Evolutionary conservation across 2,797 vertebrate species (phyloP), one percentile per base, ranked within the genome.

Genomic region (Galagoides demidoff): DNA sequence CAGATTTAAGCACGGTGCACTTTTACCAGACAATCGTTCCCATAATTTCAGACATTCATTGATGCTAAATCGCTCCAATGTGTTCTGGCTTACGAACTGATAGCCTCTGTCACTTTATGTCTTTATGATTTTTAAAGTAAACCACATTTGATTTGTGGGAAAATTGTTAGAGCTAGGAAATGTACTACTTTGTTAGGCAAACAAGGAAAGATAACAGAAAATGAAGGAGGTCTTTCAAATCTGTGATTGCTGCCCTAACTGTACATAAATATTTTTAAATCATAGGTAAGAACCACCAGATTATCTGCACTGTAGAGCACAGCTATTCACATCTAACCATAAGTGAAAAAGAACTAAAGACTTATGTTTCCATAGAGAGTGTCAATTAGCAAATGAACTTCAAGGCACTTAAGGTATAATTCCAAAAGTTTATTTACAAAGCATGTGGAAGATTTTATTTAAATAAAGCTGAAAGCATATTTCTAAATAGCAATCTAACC

Each of bases 1-100:
- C 96, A 97, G 96, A 97, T 89, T 90, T 97, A 95, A 98, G 89
- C 91, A 73, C 83, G 45, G 90, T 92, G 73, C 73, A 12, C 81
- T 96, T 78, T 22, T 97, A 95, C 34, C 4, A 94, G 92, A 93
- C 94, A 93, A 97, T 68, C 94, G 92, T 97, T 98, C 94, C 96
- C 88, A 97, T 79, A 97, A 96, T 97, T 94, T 95, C 90, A 93
- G 88, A 84, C 89, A 97, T 97, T 97, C 95, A 93, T 97, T 97
- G 97, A 97, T 97, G 97, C 89, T 96, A 97, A 98, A 94, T 95
- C 94, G 57, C 95, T 97, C 94, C 92, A 97, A 39, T 63, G 87
- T 96, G 84, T 89, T 95, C 92, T 95, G 76, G 9, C 64, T 96
- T 92, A 91, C 82, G 45, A 96, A 27, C 31, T 78, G 52, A 96